These are phyloP conservation scores for Luperina nickerlii DNA, from an alignment of 2,888 invertebrate species.

Conservation along the genomic window DNA sequence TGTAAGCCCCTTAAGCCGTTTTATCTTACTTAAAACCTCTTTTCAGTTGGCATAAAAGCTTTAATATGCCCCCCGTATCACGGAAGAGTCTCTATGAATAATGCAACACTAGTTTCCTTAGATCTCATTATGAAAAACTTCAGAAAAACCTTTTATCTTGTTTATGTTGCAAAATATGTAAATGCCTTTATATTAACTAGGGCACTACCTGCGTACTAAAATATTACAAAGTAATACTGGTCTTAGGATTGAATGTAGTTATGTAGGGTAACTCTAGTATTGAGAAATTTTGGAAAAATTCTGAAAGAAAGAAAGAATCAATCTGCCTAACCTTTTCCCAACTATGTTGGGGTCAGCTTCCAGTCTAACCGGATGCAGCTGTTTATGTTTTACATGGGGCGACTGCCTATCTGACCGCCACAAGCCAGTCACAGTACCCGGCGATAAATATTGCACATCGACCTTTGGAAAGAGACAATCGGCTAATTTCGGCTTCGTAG, in stretches of 20 bases:
- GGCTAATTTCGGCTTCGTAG: no score
- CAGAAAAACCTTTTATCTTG: not conserved
- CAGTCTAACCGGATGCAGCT: no score
- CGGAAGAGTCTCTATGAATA: constrained; percentile 6
- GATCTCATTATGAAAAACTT: constrained; percentile 20
- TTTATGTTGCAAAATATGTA: constrained; percentile 46
- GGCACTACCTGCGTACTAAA: constrained; percentile 28
- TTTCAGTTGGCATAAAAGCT: not conserved
- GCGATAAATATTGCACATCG: no score
- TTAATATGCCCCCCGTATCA: constrained; percentile 3
- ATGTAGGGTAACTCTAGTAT: constrained; percentile 12
- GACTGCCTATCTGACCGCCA: no score
- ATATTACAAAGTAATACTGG: constrained; percentile 41
- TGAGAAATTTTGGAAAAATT: not conserved
- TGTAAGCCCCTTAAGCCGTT: no score
- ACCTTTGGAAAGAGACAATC: no score
- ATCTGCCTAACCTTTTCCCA: no score
- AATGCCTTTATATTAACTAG: constrained; percentile 49
- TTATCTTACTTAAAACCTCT: not conserved
- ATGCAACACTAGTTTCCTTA: not conserved
- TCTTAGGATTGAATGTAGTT: constrained; percentile 12
- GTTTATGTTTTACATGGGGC: no score
- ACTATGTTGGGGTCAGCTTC: no score
- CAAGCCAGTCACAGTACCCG: no score
- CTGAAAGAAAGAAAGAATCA: no score